phyloP scores from a whole-genome alignment of 2,888 invertebrate genomes.

The Stictocephala bisonia region DNA sequence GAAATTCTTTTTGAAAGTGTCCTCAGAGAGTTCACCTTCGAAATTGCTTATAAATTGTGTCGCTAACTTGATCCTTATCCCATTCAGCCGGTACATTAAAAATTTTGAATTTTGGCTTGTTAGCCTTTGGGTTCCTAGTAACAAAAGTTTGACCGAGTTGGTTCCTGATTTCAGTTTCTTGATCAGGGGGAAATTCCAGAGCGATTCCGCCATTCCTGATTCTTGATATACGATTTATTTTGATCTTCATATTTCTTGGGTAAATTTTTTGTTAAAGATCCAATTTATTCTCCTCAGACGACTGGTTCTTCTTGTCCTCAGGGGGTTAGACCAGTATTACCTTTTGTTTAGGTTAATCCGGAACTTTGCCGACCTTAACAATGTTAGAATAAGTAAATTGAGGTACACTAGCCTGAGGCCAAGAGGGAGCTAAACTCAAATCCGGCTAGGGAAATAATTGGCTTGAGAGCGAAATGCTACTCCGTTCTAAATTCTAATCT shows the following conservation, averaged over 20 bases:
- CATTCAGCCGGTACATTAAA: neutral
- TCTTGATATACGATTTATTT: neutral
- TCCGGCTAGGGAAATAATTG: too few species aligned
- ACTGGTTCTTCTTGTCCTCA: neutral
- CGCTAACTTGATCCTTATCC: neutral
- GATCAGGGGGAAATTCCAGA: neutral
- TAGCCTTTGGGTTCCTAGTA: neutral
- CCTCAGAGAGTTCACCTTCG: neutral
- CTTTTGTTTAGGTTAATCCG: too few species aligned
- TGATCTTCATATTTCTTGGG: neutral
- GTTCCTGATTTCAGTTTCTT: neutral
- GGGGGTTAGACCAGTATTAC: neutral
- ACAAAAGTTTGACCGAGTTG: neutral
- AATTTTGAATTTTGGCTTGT: neutral
- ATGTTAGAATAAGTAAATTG: too few species aligned
- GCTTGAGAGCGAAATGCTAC: too few species aligned
- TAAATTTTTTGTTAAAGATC: neutral
- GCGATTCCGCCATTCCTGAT: constrained; percentile 5
- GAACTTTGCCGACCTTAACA: too few species aligned
- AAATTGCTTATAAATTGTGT: neutral
- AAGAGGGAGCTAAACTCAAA: too few species aligned
- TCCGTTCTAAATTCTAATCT: too few species aligned
- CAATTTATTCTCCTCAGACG: neutral
- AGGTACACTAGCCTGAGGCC: too few species aligned
- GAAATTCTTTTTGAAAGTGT: neutral